Base-by-base conservation (phyloP, 1,140 invertebrate genomes). In the Gerris buenoi region DNA sequence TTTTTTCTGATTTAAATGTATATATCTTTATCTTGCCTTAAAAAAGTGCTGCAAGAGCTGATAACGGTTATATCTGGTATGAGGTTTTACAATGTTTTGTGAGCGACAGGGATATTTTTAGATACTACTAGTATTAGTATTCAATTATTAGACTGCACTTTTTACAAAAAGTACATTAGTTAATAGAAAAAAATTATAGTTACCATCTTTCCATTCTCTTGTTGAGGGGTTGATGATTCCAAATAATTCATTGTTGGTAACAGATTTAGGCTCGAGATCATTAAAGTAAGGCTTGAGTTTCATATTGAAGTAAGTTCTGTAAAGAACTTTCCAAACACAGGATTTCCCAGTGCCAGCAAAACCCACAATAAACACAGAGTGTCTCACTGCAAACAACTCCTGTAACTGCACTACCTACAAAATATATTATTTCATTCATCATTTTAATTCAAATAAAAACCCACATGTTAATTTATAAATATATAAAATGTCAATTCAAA, bases 171-270 rank as follows among this genome's bases (percentile, higher is more conserved):
- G n/a, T n/a, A n/a, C n/a, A n/a, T n/a, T n/a, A n/a, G n/a, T n/a
- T n/a, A n/a, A n/a, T n/a, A n/a, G n/a, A n/a, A n/a, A n/a, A n/a
- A n/a, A n/a, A n/a, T n/a, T n/a, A 5, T 58, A 23, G 14, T 67
- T 84, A 84, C 93, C 94, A 77, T 97, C 94, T 77, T 94, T 96
- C 94, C 95, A 98, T 81, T 97, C 95, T 72, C 94, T 82, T 0
- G 95, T 97, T 0, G 91, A 81, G 15, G 93, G 90, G 81, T 97
- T 97, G 65, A 98, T 96, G 61, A 95, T 86, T 14, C 95, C 95
- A 79, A 96, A 98, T 23, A 97, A 80, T 76, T 97, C 95, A 74
- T 97, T 92, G 73, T 94, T 97, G 0, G 93, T 96, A 2, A 97
- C 91, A 28, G 93, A 93, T 79, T 96, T 96, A 1, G 95, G 95